Percentiles rank a stretch among this genome's conserved stretches.
phyloP scores from a whole-genome alignment of 2,113 vertebrate genomes.

The Tricholaema leucomelas region DNA sequence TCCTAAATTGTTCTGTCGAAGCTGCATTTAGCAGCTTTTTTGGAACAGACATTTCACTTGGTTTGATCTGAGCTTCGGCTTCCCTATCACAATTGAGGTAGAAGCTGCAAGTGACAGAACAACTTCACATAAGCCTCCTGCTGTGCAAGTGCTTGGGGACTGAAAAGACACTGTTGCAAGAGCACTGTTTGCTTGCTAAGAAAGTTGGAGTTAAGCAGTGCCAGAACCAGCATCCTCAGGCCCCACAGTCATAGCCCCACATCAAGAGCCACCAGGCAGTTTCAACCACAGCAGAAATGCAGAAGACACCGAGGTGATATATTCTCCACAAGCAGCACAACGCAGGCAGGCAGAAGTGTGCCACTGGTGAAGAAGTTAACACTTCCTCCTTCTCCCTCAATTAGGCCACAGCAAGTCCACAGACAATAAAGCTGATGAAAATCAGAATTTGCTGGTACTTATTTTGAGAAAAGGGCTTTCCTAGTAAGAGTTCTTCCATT shows the following conservation, averaged over 20 bases:
- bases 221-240: accelerated
- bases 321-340: not conserved
- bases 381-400: not conserved
- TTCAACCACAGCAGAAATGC: not conserved
- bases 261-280: not conserved
- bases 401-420: not conserved
- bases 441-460: not conserved
- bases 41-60: not conserved
- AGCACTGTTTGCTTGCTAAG: not conserved
- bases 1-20: not conserved
- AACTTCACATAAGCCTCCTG: not conserved
- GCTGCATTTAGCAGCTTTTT: not conserved
- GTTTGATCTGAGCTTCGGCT: not conserved
- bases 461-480: not conserved
- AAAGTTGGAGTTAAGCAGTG: not conserved
- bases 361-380: not conserved
- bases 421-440: not conserved
- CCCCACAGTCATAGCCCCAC: accelerated
- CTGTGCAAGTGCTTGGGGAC: not conserved
- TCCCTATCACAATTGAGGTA: not conserved
- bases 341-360: accelerated
- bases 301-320: not conserved
- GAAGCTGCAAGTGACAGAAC: not conserved
- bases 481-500: not conserved
- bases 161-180: not conserved